Evolutionary conservation across 2,888 invertebrate species (phyloP).

Genomic region (Bursaphelenchus okinawaensis): DNA sequence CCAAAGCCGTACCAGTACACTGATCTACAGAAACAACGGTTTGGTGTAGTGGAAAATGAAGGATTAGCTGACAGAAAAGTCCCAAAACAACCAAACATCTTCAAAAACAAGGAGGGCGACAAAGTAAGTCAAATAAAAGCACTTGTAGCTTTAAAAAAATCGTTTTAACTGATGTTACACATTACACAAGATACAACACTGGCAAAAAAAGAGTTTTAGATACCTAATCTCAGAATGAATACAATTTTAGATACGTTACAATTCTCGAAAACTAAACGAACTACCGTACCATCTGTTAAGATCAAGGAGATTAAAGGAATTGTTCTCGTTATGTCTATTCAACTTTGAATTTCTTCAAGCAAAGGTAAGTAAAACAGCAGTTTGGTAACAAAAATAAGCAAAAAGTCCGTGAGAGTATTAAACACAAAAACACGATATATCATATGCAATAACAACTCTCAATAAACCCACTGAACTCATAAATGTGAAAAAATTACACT

Average conservation of each 20-base stretch:
- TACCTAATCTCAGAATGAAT: background rate
- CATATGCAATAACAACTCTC: too few species aligned
- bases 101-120: constrained; percentile 81
- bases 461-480: too few species aligned
- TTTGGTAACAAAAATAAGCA: constrained; percentile 2
- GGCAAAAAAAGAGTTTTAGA: too few species aligned
- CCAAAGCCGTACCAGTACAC: constrained; percentile 82
- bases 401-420: too few species aligned
- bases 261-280: constrained; percentile 84
- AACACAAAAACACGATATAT: too few species aligned
- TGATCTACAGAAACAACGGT: constrained; percentile 59
- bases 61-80: constrained; percentile 67
- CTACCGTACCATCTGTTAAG: constrained; percentile 88
- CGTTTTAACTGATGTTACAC: background rate
- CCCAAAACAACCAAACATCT: constrained; percentile 84
- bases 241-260: constrained; percentile 64
- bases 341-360: constrained; percentile 96
- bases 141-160: background rate
- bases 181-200: too few species aligned
- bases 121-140: constrained; percentile 66
- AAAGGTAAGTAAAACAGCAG: constrained; percentile 62
- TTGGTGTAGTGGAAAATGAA: constrained; percentile 59
- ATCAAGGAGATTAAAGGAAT: constrained; percentile 79
- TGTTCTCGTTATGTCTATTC: constrained; percentile 85
- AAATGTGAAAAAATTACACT: background rate